Base-by-base conservation (phyloP, 2,888 invertebrate genomes). In the Parnassius apollo region DNA sequence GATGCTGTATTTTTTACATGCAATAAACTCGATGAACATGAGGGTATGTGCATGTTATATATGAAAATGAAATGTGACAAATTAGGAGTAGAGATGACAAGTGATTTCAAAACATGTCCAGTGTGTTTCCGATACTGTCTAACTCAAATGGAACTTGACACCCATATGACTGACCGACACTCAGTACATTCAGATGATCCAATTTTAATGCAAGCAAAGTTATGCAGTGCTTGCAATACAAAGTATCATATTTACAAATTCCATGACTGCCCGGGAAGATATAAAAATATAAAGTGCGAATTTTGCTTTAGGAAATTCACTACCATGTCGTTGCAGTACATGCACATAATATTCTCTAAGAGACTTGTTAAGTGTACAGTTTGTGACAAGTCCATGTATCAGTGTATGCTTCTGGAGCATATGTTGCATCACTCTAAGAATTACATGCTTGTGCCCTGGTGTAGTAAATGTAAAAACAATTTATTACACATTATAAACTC, bases 181-280 rank as follows among this genome's bases (percentile, higher is more conserved):
- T 54, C 49, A 9, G 48, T 48, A 2, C 48, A 49, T 3, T 13
- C 54, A 1, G 60, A 60, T 18, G 54, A 60, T 7, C 60, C 49
- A n/a, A 22, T 18, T 9, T 4, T 10, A 3, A 42, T 22, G 2
- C 8, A 54, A 12, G 18, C 10, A 12, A 49, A 22, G 2, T 3
- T 8, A 8, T 60, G 60, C 49, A n/a, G 4, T 11, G 1, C 12
- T 18, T 60, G 60, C 22, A 10, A 12, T 4, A 12, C 42, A 1
- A 48, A n/a, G 1, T 55, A 35, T 9, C 9, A 48, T 18, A 12
- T 1, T 12, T 12, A 35, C 10, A 55, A 42, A 42, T 60, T n/a
- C 22, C 60, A 60, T 25, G 49, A 60, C 25, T 60, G 60, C 9
- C 53, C 53, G 10, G 42, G n/a, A 12, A 54, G 12, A 10, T 1